Evolutionary conservation across 2,113 vertebrate species (phyloP), one percentile per base, ranked within the genome.

Genomic region (Calypte anna): DNA sequence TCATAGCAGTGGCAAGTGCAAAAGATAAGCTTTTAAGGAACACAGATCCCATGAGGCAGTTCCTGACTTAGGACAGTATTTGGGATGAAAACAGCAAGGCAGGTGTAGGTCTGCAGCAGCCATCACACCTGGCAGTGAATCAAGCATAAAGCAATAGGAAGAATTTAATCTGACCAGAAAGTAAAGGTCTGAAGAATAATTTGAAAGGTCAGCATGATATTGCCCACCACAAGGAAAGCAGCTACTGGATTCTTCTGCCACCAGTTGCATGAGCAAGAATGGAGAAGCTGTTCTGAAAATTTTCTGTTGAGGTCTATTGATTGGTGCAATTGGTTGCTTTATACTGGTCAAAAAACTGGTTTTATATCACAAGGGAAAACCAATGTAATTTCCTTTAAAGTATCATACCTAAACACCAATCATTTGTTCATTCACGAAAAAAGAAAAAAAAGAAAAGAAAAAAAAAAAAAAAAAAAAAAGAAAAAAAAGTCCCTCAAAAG

Each of bases 21-120:
- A 81, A 94, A 86, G 72, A 92, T 77, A 94, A 95, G 68, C 59
- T 86, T 69, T 88, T 92, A 90, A 93, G 88, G 72, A 93, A 90
- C 80, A 94, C 33, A 67, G 76, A 93, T 90, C 63, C 31, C 51
- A 64, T 61, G 51, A 90, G 48, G 43, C 81, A 88, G 59, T 63
- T 90, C 79, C 55, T 77, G 38, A 59, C 33, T 63, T 83, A 48
- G 68, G 59, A 91, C 44, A 64, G 70, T 57, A 70, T 48, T 31
- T 86, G 25, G 38, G 73, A 84, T 84, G 43, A 73, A 88, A 66
- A 61, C 67, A 80, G 51, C 51, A 58, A 93, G 63, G n/a, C 31
- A 90, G 85, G 79, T 69, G 51, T 58, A 83, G 55, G 48, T 54
- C 69, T 33, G 63, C 31, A 76, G 80, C 27, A 85, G 67, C 24